A percentile compares a stretch with the other conserved stretches of the same genome.
Evolutionary conservation across 1,140 invertebrate species (phyloP).

Genomic region (Lepidurus packardi): DNA sequence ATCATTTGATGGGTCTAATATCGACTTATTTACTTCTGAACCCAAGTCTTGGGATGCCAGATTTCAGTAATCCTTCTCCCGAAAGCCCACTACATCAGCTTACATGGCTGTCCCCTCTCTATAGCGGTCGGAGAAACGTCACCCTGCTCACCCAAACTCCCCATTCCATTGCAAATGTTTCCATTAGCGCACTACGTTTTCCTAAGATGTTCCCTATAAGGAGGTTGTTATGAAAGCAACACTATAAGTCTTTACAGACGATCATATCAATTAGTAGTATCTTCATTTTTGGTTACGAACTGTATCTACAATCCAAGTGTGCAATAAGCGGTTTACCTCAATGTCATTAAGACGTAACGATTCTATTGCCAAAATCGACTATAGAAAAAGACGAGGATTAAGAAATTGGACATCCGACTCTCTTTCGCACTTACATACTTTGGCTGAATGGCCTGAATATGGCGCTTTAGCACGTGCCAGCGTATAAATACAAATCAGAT

Average conservation of each 20-base stretch:
- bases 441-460: neutral
- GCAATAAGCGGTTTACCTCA: slow-evolving; percentile 5
- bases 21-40: slow-evolving; percentile 10
- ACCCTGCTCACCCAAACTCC: neutral
- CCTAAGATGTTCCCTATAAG: too few species aligned
- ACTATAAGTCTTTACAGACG: too few species aligned
- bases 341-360: neutral
- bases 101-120: neutral
- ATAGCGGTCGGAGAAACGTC: neutral
- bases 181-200: neutral
- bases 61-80: slow-evolving; percentile 6
- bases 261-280: too few species aligned
- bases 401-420: neutral
- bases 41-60: neutral
- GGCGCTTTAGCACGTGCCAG: neutral
- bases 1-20: slow-evolving; percentile 11
- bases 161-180: neutral
- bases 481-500: slow-evolving; percentile 9
- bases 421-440: neutral
- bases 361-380: neutral
- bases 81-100: neutral
- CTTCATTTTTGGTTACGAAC: neutral
- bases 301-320: neutral
- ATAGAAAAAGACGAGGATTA: neutral
- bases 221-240: too few species aligned